Evolutionary conservation across 1,140 invertebrate genomes (phyloP).

Genomic region (Streblospio benedicti): DNA sequence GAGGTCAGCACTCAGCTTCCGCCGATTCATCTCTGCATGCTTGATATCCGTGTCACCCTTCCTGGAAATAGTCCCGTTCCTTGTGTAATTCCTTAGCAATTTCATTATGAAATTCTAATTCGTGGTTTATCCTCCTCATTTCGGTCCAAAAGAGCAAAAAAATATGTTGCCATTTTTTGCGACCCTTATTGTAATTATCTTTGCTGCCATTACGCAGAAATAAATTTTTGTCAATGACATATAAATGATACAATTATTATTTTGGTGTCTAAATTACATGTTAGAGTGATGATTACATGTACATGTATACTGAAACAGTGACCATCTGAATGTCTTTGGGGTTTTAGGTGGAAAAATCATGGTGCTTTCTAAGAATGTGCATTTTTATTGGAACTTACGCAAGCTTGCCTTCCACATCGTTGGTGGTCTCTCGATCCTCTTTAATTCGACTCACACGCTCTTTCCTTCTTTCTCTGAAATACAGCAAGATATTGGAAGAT

Average conservation of each 20-base stretch:
- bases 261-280: too few species aligned
- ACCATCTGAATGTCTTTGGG: too few species aligned
- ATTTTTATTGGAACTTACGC: constrained; percentile 20
- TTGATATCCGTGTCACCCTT: constrained; percentile 41
- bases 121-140: too few species aligned
- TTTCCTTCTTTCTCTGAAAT: constrained; percentile 24
- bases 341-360: too few species aligned
- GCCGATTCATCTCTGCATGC: constrained; percentile 31
- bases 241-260: too few species aligned
- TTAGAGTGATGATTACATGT: too few species aligned
- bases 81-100: neutral
- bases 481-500: neutral
- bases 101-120: neutral
- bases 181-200: too few species aligned
- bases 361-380: neutral
- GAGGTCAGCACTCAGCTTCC: constrained; percentile 39
- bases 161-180: too few species aligned
- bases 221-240: too few species aligned
- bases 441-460: constrained; percentile 24
- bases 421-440: constrained; percentile 22
- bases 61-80: constrained; percentile 19
- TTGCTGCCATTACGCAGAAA: too few species aligned
- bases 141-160: too few species aligned
- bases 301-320: too few species aligned
- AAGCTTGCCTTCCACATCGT: constrained; percentile 27